Base-by-base conservation (phyloP, 2,113 vertebrate species). In the Pyxicephalus adspersus region DNA sequence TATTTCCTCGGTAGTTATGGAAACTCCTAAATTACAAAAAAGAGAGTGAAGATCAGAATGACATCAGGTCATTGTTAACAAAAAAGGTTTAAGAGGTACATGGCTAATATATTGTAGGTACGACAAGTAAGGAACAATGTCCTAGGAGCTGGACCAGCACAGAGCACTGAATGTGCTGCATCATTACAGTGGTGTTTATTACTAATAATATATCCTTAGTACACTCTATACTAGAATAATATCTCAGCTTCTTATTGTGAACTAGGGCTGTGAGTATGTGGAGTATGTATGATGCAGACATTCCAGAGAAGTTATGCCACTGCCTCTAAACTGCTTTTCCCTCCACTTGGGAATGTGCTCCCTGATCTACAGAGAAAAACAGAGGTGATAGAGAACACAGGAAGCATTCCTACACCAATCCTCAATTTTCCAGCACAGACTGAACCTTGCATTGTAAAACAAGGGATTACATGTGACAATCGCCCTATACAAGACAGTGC, bases 221-320 rank as follows among this genome's bases (percentile, higher is more conserved):
- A 72, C 67, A 18, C 22, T 54, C 54, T 72, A 51, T 73, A 34
- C 52, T 74, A 17, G 20, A 38, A 38, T 74, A 55, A 34, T 15
- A 22, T 63, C 58, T 28, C 60, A 29, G 73, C 26, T 23, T 17
- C 17, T 26, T 58, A 64, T 51, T 76, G 58, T 64, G 63, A 45
- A 57, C 73, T 50, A 29, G n/a, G 45, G 73, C 58, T 45, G 29
- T 3, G 57, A 76, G 15, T 76, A 63, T 76, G n/a, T 76, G 38
- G 31, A 64, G 57, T 76, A 64, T 76, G 57, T 76, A 61, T 64
- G 75, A 77, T 64, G 61, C 75, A 54, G 25, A 52, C 75, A 64
- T 64, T 77, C 75, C 75, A 16, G 22, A 64, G 75, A 55, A 64
- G 38, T 29, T 77, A 65, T 65, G 61, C 25, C 38, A 31, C 16